Base-by-base conservation (phyloP, 2,113 vertebrate genomes). In the Elachura formosa region DNA sequence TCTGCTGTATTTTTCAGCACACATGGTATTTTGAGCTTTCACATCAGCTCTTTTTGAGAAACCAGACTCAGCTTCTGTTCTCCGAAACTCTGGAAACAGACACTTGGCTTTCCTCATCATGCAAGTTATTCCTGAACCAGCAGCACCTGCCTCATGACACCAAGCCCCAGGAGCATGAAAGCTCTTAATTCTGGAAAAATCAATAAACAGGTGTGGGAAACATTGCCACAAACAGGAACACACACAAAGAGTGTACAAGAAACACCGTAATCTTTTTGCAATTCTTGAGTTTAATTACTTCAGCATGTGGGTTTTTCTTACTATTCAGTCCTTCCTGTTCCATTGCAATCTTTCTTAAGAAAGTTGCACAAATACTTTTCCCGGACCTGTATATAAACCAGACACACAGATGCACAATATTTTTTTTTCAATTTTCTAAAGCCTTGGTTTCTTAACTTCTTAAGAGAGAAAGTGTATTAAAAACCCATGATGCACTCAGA, bases 281-380 rank as follows among this genome's bases (percentile, higher is more conserved):
- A 94, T 78, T 78, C 45, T 90, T 78, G 61, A 68, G 29, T 96
- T 94, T 93, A 96, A 96, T 96, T 90, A 84, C 89, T 89, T 91
- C 76, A 92, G 58, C n/a, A 71, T 67, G 52, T 90, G 59, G 31
- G 10, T 25, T 84, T 58, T 41, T 71, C 17, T 66, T 55, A 16
- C 48, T 84, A 4, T 49, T 85, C 55, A 77, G 68, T 63, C 66
- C 43, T 86, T 58, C 71, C 72, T 59, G 72, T 86, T 48, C 54
- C 49, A 41, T 8, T 38, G 67, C 63, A 59, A 59, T 61, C 63
- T 49, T 40, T 40, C 28, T 59, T 49, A 87, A 10, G 14, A 74
- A 96, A 69, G 76, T 71, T 94, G 87, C 84, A 87, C 26, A 81
- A 94, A 77, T 5, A 59, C 52, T 81, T 80, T 67, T 84, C 79